Conservation (phyloP, 2,113 vertebrate genomes). For the Sphaerodactylus townsendi region DNA sequence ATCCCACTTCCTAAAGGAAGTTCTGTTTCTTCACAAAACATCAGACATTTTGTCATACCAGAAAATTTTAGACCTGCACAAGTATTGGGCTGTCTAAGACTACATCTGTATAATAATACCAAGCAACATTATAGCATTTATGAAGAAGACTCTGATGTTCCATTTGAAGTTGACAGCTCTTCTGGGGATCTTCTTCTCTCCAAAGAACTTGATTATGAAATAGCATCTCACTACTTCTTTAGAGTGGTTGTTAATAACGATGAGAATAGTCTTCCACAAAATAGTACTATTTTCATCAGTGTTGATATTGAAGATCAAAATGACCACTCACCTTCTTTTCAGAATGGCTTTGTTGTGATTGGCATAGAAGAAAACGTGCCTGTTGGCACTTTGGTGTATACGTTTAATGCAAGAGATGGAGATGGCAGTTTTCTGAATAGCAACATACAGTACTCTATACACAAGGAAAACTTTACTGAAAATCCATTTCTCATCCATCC, state of each 20-base stretch:
- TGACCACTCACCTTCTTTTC: constrained; percentile 86
- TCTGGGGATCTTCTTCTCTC: constrained; percentile 85
- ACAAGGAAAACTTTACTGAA: constrained; percentile 39
- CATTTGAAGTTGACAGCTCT: constrained; percentile 81
- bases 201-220: constrained; percentile 89
- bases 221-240: constrained; percentile 78
- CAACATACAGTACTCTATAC: constrained; percentile 80
- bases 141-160: constrained; percentile 74
- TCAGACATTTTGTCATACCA: constrained; percentile 77
- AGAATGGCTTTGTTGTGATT: constrained; percentile 79
- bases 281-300: constrained; percentile 73
- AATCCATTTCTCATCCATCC: constrained; percentile 85
- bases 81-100: constrained; percentile 74
- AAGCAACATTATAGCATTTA: constrained; percentile 76
- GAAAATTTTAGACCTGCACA: constrained; percentile 82
- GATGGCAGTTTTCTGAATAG: constrained; percentile 87
- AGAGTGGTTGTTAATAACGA: constrained; percentile 73
- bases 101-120: constrained; percentile 32
- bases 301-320: constrained; percentile 87
- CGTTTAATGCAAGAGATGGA: constrained; percentile 86
- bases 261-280: constrained; percentile 42
- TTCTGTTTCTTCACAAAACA: constrained; percentile 55
- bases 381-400: constrained; percentile 78
- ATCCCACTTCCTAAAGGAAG: constrained; percentile 64
- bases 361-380: constrained; percentile 81